Evolutionary conservation across 2,113 vertebrate species (phyloP).

Genomic region (Sinocyclocheilus anshuiensis): DNA sequence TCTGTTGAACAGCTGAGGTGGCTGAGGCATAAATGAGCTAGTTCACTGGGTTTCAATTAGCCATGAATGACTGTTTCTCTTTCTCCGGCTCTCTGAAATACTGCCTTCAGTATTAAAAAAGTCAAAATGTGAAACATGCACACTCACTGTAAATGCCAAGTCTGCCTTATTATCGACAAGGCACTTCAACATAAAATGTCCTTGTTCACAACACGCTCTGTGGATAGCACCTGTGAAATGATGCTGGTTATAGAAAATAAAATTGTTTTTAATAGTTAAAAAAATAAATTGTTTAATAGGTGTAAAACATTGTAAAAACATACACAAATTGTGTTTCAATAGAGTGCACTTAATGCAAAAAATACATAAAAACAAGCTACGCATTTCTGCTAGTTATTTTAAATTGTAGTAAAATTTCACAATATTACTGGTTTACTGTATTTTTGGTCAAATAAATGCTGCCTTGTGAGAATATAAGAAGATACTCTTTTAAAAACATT

Average conservation of each 20-base stretch:
- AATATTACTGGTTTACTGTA: neutral
- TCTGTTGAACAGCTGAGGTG: constrained; percentile 14
- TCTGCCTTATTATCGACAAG: neutral
- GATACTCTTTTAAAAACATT: too few relatives aligned
- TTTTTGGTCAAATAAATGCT: neutral
- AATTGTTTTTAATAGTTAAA: too few relatives aligned
- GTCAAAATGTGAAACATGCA: constrained; percentile 19
- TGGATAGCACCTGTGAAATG: neutral
- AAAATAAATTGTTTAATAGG: neutral
- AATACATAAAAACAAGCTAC: too few relatives aligned
- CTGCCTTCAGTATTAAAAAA: neutral
- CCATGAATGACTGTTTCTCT: constrained; percentile 26
- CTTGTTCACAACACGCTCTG: neutral
- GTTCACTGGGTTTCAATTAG: constrained; percentile 39
- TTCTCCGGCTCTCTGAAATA: constrained; percentile 28
- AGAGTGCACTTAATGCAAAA: too few relatives aligned
- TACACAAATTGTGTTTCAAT: too few relatives aligned
- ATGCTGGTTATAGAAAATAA: neutral
- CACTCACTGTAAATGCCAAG: constrained; percentile 5
- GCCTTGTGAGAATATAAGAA: too few relatives aligned
- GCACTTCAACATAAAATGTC: neutral
- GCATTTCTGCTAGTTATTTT: neutral
- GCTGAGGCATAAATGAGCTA: constrained; percentile 21
- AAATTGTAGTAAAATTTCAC: neutral
- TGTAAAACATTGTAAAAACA: too few relatives aligned